Conservation (phyloP, 1,140 invertebrate genomes). For the Pomacea maculata region DNA sequence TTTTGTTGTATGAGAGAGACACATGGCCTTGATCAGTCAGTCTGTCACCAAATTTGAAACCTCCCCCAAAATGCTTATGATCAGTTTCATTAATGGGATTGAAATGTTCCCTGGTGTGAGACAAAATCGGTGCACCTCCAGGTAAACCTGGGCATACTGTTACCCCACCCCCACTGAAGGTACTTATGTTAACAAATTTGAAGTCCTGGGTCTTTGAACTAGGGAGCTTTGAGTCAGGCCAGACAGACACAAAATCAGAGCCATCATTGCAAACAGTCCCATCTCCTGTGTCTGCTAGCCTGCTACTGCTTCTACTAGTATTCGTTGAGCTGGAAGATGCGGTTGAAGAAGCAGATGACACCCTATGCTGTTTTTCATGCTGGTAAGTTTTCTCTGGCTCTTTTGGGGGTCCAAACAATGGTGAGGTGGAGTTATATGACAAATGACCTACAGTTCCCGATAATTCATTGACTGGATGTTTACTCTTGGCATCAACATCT, state of each 20-base stretch:
- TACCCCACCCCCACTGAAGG: slow-evolving; percentile 20
- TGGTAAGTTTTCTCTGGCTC: background rate
- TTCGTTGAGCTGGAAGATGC: background rate
- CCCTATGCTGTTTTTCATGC: background rate
- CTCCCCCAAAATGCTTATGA: background rate
- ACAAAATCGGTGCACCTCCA: background rate
- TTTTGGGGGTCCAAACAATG: slow-evolving; percentile 1
- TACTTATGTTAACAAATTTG: slow-evolving; percentile 18
- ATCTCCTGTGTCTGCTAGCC: background rate
- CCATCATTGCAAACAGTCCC: background rate
- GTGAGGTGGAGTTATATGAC: background rate
- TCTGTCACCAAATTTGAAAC: background rate
- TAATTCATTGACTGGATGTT: too few species aligned
- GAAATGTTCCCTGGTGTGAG: background rate
- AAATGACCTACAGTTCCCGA: background rate
- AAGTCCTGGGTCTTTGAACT: background rate
- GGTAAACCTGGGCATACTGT: slow-evolving; percentile 2
- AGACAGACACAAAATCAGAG: background rate
- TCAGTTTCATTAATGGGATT: background rate
- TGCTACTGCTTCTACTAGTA: background rate
- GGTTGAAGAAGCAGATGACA: background rate
- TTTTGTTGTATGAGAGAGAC: background rate
- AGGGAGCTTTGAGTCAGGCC: too few species aligned
- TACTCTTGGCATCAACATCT: background rate
- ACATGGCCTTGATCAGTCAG: background rate